Base-by-base conservation (phyloP, 2,797 vertebrate species). In the Crocodylus rhombifer region DNA sequence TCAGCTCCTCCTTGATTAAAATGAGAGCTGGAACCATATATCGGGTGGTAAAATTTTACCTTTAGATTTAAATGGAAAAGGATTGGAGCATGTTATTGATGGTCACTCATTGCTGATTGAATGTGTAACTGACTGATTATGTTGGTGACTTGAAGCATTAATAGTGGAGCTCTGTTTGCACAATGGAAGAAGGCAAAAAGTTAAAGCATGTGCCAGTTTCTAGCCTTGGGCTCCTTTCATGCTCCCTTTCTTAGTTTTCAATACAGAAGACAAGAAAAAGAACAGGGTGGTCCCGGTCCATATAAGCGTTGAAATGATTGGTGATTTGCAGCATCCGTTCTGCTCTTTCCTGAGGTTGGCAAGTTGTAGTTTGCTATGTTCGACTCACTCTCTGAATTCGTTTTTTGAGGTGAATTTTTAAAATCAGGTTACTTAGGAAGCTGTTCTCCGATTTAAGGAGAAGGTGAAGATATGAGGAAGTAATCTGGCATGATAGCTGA, bases 11-110 rank as follows among this genome's bases (percentile, higher is more conserved):
- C 28, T 62, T 71, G 13, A 83, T 89, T 36, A 26, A 64, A 26
- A 26, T 0, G 1, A 33, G 20, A 79, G 62, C 51, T 56, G 2
- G 61, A 17, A 51, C 83, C 30, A 1, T 3, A 36, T 14, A 1
- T 8, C 51, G 14, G 1, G 67, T 30, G 60, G 62, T 6, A 63
- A 18, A 75, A 14, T 60, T 25, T 23, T 65, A 25, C 75, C 42
- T 0, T 1, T 16, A 3, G n/a, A 12, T 16, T 58, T 5, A 1
- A 20, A 15, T 0, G 7, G 20, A 33, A 42, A 2, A 4, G 2
- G 26, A 5, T 36, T 15, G 5, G 82, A 1, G 58, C 0, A 21
- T 28, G 26, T 4, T 30, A 33, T 64, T 82, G 23, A 0, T n/a
- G 17, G 74, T 69, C 33, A 56, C 86, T 26, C 2, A 1, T 23